A percentile compares a stretch with the other conserved stretches of the same genome.
These are phyloP conservation scores for Asteroscopus sphinx DNA, from an alignment of 2,888 invertebrate species.

Conservation along the genomic window DNA sequence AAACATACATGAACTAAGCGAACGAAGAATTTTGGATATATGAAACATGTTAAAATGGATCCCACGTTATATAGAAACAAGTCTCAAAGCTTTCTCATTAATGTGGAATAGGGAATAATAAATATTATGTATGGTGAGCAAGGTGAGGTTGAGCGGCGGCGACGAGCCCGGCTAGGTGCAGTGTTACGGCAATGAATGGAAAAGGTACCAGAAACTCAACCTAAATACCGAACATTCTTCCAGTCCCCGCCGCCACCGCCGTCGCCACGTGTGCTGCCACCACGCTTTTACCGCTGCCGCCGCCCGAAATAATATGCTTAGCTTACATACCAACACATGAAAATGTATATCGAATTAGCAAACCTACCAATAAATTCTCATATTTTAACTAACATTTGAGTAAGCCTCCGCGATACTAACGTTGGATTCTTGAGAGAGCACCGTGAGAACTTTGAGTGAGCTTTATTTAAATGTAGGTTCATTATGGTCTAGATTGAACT, in stretches of 20 bases:
- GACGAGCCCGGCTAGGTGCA: constrained; percentile 77
- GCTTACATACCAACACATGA: constrained; percentile 78
- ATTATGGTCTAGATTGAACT: constrained; percentile 54
- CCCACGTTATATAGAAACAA: constrained; percentile 65
- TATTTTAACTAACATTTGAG: constrained; percentile 63
- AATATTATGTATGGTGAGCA: constrained; percentile 69
- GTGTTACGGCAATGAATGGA: constrained; percentile 88
- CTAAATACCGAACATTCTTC: constrained; percentile 88
- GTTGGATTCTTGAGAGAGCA: constrained; percentile 57
- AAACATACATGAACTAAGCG: constrained; percentile 58
- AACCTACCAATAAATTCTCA: constrained; percentile 66
- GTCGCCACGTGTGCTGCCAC: constrained; percentile 82
- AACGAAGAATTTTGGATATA: constrained; percentile 57
- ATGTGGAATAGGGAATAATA: constrained; percentile 73
- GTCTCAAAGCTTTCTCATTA: constrained; percentile 74
- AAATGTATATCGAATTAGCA: constrained; percentile 79
- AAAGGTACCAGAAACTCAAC: constrained; percentile 87
- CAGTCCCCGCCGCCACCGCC: constrained; percentile 77
- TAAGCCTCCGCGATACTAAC: constrained; percentile 58
- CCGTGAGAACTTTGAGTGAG: constrained; percentile 55
- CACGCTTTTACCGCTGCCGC: constrained; percentile 83
- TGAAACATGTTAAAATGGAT: constrained; percentile 45
- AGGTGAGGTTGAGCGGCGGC: constrained; percentile 55
- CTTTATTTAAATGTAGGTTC: constrained; percentile 52
- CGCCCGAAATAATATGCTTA: constrained; percentile 82